phyloP scores from a whole-genome alignment of 2,888 invertebrate species.

The Microplitis deprimator region DNA sequence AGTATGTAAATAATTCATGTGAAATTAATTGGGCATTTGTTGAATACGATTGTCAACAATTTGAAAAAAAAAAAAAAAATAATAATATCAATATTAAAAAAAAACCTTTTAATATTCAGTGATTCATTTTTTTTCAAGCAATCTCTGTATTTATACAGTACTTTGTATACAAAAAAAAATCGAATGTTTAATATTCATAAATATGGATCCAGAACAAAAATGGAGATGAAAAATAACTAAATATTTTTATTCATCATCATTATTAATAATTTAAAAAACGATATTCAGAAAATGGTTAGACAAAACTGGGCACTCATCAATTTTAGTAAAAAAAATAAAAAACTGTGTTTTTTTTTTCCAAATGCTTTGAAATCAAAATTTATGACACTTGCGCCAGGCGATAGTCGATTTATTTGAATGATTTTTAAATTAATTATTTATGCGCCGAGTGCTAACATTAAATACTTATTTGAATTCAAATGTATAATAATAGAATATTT shows the following conservation, averaged over 20 bases:
- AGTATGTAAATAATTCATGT: not conserved
- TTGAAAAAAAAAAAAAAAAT: not conserved
- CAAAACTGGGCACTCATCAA: no score
- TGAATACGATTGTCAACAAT: not conserved
- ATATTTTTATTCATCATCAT: conserved; percentile 5
- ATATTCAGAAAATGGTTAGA: not conserved
- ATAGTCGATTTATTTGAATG: no score
- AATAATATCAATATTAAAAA: no score
- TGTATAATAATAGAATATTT: not conserved
- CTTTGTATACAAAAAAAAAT: not conserved
- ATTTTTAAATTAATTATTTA: no score
- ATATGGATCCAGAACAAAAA: not conserved
- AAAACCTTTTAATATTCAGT: not conserved
- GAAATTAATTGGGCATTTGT: not conserved
- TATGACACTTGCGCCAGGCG: no score
- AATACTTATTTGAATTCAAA: no score
- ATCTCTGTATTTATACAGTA: not conserved
- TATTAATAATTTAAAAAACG: not conserved
- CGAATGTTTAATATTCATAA: not conserved
- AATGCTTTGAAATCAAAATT: no score
- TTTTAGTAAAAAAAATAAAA: no score
- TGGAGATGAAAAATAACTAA: not conserved
- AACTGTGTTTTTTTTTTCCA: no score
- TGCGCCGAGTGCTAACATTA: no score
- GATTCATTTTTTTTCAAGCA: not conserved